Conservation (phyloP, 2,797 vertebrate genomes). For the Propithecus perrieri region DNA sequence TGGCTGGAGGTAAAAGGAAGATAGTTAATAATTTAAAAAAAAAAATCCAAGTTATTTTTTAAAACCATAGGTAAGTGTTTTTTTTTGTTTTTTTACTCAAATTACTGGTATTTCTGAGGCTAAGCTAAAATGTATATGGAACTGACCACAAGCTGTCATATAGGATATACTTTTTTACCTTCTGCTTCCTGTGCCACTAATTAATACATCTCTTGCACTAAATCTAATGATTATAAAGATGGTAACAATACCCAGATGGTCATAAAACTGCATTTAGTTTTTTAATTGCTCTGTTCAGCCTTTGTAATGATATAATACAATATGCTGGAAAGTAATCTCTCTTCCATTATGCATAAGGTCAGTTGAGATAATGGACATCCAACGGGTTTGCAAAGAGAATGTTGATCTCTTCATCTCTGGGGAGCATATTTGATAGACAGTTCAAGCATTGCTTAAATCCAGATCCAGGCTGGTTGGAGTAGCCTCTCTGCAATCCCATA, state of each 20-base stretch:
- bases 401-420: background rate
- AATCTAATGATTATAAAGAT: slow-evolving; percentile 71
- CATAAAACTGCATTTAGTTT: slow-evolving; percentile 66
- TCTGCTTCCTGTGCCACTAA: slow-evolving; percentile 58
- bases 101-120: slow-evolving; percentile 5
- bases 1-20: background rate
- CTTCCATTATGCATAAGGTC: slow-evolving; percentile 64
- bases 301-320: slow-evolving; percentile 56
- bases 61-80: background rate
- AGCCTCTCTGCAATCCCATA: background rate
- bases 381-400: background rate
- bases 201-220: slow-evolving; percentile 58
- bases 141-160: background rate
- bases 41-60: background rate
- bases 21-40: background rate
- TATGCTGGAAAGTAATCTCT: slow-evolving; percentile 46
- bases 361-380: slow-evolving; percentile 39
- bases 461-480: background rate
- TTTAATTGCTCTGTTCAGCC: slow-evolving; percentile 63
- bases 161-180: background rate
- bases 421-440: background rate
- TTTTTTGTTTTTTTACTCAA: background rate
- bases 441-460: background rate
- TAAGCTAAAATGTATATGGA: slow-evolving; percentile 10
- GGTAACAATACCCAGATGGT: slow-evolving; percentile 71